These are phyloP conservation scores for Castor canadensis DNA, from an alignment of 2,113 vertebrate genomes.

Conservation along the genomic window DNA sequence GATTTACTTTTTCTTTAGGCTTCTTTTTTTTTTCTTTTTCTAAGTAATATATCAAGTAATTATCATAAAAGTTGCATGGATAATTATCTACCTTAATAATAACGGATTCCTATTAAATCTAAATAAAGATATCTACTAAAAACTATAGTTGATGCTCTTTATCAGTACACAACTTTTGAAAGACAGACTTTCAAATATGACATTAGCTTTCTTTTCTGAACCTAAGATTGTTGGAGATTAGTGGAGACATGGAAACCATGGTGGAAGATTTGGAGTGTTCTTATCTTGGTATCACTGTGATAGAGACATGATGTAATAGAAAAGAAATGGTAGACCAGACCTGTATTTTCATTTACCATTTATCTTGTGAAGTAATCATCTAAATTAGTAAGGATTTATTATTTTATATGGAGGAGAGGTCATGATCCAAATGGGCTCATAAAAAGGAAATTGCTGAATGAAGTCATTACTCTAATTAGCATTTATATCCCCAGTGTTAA, in stretches of 20 bases:
- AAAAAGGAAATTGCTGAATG: slow-evolving; percentile 81
- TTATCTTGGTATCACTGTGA: not conserved
- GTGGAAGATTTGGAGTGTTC: not conserved
- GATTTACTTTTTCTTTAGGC: not conserved
- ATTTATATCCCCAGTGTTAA: slow-evolving; percentile 76
- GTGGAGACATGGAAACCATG: not conserved
- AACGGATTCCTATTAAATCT: not conserved
- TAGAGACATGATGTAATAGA: not conserved
- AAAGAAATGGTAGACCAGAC: slow-evolving; percentile 6
- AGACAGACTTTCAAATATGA: not conserved
- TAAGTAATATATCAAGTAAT: not conserved
- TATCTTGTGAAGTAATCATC: slow-evolving; percentile 73
- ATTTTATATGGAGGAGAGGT: slow-evolving; percentile 74
- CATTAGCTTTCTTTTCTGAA: not conserved
- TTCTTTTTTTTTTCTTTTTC: not conserved
- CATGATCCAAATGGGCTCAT: slow-evolving; percentile 79
- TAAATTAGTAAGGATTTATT: slow-evolving; percentile 80
- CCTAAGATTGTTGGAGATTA: not conserved
- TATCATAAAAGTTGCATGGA: not conserved
- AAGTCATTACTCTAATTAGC: slow-evolving; percentile 83
- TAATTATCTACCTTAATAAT: not conserved
- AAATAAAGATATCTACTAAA: not conserved
- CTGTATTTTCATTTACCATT: slow-evolving; percentile 70
- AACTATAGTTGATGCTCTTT: not conserved
- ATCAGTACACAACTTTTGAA: not conserved